A percentile compares a stretch with the other conserved stretches of the same genome.
Conservation (phyloP, 2,797 vertebrate species). For the Mionectes olivaceus region DNA sequence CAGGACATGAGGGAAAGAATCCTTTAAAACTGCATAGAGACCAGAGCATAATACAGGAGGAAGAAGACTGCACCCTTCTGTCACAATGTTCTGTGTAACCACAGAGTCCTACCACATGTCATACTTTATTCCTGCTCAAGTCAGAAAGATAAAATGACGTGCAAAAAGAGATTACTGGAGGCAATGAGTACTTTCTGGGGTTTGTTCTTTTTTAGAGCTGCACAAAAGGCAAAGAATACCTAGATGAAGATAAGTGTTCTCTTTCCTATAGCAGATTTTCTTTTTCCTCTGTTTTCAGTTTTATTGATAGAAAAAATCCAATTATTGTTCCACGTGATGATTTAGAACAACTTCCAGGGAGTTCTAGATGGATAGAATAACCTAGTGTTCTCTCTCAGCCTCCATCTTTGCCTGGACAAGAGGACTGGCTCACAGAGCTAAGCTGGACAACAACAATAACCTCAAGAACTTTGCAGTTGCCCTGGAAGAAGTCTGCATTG, state of each 20-base stretch:
- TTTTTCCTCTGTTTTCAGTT: not conserved
- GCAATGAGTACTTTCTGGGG: not conserved
- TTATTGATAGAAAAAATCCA: not conserved
- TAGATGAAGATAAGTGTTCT: not conserved
- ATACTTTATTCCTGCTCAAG: too few relatives aligned
- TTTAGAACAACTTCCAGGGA: not conserved
- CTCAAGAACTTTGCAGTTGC: constrained; percentile 86
- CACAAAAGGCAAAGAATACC: not conserved
- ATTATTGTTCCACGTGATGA: not conserved
- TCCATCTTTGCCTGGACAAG: constrained; percentile 98
- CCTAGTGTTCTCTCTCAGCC: constrained; percentile 76
- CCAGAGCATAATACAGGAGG: not conserved
- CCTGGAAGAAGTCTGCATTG: constrained; percentile 93
- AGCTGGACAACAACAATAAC: constrained; percentile 89
- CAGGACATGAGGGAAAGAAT: not conserved
- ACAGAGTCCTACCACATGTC: not conserved
- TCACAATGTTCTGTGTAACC: not conserved
- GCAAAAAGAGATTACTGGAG: not conserved
- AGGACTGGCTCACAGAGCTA: constrained; percentile 92
- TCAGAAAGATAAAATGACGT: not conserved
- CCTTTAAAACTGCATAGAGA: not conserved
- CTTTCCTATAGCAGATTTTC: not conserved
- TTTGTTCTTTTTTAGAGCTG: not conserved
- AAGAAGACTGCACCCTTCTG: not conserved
- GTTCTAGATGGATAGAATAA: not conserved